Conservation (phyloP, 1,140 invertebrate species). For the Apis dorsata region DNA sequence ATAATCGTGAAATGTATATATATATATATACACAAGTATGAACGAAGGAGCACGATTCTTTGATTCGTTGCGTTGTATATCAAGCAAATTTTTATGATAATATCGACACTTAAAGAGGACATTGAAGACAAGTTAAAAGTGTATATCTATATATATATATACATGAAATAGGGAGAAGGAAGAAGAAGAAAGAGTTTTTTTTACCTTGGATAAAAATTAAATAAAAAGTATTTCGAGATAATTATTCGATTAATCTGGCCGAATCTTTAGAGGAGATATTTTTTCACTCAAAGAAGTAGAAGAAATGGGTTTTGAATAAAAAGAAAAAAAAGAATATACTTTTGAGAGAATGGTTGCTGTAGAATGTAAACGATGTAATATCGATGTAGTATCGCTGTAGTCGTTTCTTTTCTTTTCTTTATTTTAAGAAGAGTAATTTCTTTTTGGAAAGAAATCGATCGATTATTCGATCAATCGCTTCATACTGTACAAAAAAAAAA, state of each 20-base stretch:
- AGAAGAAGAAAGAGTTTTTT: not conserved
- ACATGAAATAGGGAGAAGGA: not conserved
- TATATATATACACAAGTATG: not conserved
- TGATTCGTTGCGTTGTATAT: slow-evolving; percentile 37
- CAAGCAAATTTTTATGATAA: slow-evolving; percentile 50
- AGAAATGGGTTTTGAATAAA: not conserved
- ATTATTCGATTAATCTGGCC: not conserved
- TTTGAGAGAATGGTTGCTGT: not conserved
- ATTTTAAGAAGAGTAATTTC: not conserved
- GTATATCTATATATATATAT: not conserved
- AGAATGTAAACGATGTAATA: not conserved
- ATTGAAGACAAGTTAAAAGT: too few species aligned
- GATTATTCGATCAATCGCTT: slow-evolving; percentile 27
- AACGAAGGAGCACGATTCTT: slow-evolving; percentile 25
- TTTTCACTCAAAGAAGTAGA: not conserved
- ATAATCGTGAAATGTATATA: slow-evolving; percentile 42
- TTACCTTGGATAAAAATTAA: not conserved
- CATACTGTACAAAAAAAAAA: slow-evolving; percentile 1
- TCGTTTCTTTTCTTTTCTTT: not conserved
- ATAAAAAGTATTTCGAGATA: not conserved
- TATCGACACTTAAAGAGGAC: not conserved
- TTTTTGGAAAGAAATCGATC: not conserved
- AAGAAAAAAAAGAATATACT: not conserved
- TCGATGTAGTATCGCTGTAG: not conserved
- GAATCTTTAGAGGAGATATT: not conserved